These are phyloP conservation scores for Danaus melanippus DNA, from an alignment of 1,140 invertebrate species.

Conservation along the genomic window DNA sequence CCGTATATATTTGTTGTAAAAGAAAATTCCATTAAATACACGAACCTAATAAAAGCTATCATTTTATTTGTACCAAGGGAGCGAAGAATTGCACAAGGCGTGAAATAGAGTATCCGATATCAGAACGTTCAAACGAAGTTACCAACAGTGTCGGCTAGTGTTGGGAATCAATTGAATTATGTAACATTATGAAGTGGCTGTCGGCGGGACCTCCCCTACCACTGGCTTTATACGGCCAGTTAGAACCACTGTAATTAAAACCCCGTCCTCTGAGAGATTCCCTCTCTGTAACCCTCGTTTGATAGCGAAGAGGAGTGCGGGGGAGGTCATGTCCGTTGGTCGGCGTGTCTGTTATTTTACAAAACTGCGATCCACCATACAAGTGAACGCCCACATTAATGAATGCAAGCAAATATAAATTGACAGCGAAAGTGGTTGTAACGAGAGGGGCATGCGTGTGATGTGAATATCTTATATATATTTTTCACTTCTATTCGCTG, in stretches of 20 bases:
- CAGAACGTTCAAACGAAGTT: constrained; percentile 68
- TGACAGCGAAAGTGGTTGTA: constrained; percentile 64
- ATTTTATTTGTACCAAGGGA: constrained; percentile 35
- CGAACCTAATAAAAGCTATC: constrained; percentile 32
- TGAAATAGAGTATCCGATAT: constrained; percentile 66
- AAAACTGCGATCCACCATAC: constrained; percentile 28
- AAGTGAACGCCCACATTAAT: constrained; percentile 44
- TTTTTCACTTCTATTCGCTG: constrained; percentile 13
- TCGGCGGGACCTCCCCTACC: background rate
- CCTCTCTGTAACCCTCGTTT: constrained; percentile 11
- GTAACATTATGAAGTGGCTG: constrained; percentile 65
- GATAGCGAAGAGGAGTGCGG: constrained; percentile 10
- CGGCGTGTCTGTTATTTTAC: constrained; percentile 14
- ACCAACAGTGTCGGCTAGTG: constrained; percentile 62
- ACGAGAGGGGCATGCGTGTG: constrained; percentile 46
- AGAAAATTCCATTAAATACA: constrained; percentile 32
- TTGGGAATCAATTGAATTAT: constrained; percentile 70
- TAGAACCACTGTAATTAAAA: constrained; percentile 33
- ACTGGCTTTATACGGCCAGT: constrained; percentile 57
- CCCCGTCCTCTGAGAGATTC: constrained; percentile 6
- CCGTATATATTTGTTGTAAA: too few relatives aligned
- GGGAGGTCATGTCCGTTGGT: constrained; percentile 15
- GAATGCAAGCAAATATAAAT: constrained; percentile 64
- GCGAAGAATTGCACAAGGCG: constrained; percentile 50
- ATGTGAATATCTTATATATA: constrained; percentile 55